Percentiles rank a stretch among this genome's conserved stretches.
phyloP scores from a whole-genome alignment of 2,113 vertebrate genomes.

The Pelecanoides urinatrix region DNA sequence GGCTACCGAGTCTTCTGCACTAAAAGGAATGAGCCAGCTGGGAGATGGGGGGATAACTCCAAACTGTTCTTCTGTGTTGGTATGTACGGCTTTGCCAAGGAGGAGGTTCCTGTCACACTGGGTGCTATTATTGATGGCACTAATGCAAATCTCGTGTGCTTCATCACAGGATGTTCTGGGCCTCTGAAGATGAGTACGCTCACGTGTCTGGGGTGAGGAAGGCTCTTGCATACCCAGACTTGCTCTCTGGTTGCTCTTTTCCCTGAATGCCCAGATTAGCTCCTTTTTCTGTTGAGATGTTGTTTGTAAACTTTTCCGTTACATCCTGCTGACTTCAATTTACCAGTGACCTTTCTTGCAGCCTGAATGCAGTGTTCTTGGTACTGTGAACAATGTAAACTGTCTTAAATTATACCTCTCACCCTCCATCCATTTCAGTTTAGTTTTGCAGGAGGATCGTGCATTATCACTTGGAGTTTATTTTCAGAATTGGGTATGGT shows the following conservation, averaged over 20 bases:
- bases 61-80: not conserved
- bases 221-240: not conserved
- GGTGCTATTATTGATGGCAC: not conserved
- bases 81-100: not conserved
- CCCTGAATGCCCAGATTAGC: not conserved
- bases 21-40: not conserved
- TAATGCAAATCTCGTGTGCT: not conserved
- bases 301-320: constrained; percentile 11
- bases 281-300: not conserved
- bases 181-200: not conserved
- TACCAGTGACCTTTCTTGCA: constrained; percentile 1
- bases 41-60: not conserved
- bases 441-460: not conserved
- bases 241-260: not conserved
- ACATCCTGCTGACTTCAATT: not conserved
- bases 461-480: not conserved
- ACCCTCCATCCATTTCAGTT: not conserved
- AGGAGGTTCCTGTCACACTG: not conserved
- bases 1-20: not conserved
- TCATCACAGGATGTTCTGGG: not conserved
- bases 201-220: not conserved
- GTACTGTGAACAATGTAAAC: not conserved
- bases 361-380: not conserved
- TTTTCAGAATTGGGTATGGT: not conserved
- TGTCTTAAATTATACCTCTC: not conserved